Evolutionary conservation across 1,140 invertebrate species (phyloP).

Genomic region (Apis cerana): DNA sequence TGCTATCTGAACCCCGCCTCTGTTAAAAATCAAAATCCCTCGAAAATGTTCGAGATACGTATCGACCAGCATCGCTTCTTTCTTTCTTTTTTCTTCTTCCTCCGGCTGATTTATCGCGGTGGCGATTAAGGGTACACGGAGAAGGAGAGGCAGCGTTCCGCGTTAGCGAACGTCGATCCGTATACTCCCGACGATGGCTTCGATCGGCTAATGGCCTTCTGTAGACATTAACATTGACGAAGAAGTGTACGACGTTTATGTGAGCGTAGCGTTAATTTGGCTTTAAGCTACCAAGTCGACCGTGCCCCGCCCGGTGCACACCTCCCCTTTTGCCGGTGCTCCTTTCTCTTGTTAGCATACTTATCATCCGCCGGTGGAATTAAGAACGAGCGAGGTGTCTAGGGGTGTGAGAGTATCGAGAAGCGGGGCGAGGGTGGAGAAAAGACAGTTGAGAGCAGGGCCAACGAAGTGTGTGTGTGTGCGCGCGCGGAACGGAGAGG

Average conservation of each 20-base stretch:
- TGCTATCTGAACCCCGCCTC: neutral
- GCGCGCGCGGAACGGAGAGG: conserved; percentile 55
- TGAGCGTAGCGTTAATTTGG: conserved; percentile 77
- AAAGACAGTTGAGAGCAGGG: conserved; percentile 41
- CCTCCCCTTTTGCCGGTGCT: conserved; percentile 51
- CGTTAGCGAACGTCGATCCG: conserved; percentile 59
- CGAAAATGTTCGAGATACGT: conserved; percentile 9
- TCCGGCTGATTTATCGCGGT: conserved; percentile 68
- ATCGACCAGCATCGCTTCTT: conserved; percentile 31
- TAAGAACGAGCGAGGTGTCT: conserved; percentile 68
- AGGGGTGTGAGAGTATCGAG: conserved; percentile 51
- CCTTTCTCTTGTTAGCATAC: conserved; percentile 80
- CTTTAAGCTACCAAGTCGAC: conserved; percentile 66
- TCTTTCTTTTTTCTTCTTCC: conserved; percentile 6
- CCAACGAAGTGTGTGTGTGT: no score
- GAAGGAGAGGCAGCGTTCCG: conserved; percentile 43
- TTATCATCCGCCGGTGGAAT: conserved; percentile 79
- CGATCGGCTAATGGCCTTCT: conserved; percentile 75
- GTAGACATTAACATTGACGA: conserved; percentile 77
- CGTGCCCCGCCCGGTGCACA: conserved; percentile 13
- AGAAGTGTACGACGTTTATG: conserved; percentile 72
- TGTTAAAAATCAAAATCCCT: neutral
- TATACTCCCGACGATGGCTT: conserved; percentile 53
- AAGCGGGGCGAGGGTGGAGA: conserved; percentile 55
- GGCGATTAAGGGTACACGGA: conserved; percentile 68